Percentiles rank a stretch among this genome's conserved stretches.
Evolutionary conservation across 2,113 vertebrate genomes (phyloP).

Genomic region (Pelobates fuscus): DNA sequence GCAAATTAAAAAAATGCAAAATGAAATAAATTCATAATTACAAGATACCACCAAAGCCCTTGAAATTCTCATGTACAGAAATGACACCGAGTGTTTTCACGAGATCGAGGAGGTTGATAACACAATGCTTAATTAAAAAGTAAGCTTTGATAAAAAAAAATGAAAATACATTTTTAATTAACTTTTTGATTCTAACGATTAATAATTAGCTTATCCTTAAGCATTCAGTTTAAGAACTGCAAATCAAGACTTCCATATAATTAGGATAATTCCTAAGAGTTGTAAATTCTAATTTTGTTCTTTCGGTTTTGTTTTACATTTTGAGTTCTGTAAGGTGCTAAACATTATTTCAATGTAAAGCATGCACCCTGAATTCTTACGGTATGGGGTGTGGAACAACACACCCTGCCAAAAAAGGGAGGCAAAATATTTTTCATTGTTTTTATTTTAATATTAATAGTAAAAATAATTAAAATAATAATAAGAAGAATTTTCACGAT

Average conservation of each 20-base stretch:
- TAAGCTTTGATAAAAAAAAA: not conserved
- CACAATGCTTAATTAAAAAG: conserved; percentile 14
- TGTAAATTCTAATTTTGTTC: not conserved
- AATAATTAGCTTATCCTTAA: conserved; percentile 9
- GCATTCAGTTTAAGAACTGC: not conserved
- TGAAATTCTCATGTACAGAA: not conserved
- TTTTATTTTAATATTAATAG: too few relatives aligned
- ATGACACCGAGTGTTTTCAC: not conserved
- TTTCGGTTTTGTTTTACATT: not conserved
- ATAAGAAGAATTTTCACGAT: too few relatives aligned
- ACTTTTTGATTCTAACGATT: conserved; percentile 23
- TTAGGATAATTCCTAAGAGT: not conserved
- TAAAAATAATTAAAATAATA: too few relatives aligned
- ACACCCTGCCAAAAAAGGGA: too few relatives aligned
- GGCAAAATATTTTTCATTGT: too few relatives aligned
- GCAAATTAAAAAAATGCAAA: too few relatives aligned
- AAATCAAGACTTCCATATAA: not conserved
- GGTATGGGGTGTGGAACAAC: too few relatives aligned
- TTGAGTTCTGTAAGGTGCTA: too few relatives aligned
- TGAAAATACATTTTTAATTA: conserved; percentile 27
- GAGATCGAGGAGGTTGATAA: not conserved
- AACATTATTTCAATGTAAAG: too few relatives aligned
- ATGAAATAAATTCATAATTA: too few relatives aligned
- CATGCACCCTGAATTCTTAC: too few relatives aligned
- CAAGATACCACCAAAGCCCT: too few relatives aligned